phyloP scores from a whole-genome alignment of 2,888 invertebrate genomes.

The Acleris literana region DNA sequence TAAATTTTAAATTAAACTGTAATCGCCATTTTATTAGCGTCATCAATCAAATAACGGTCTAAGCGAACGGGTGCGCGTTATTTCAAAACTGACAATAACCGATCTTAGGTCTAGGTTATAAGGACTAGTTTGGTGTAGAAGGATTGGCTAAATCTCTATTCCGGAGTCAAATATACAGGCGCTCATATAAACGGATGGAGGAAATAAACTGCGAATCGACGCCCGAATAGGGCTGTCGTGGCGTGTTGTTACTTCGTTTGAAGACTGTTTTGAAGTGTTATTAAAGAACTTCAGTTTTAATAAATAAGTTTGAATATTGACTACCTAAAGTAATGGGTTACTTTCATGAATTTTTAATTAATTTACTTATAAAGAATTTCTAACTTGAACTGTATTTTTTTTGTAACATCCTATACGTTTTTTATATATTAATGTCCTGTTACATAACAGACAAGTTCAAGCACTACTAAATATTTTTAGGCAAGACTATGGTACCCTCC shows the following conservation, averaged over 20 bases:
- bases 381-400: too few relatives aligned
- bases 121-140: constrained; percentile 52
- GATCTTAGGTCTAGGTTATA: constrained; percentile 54
- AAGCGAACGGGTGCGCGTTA: constrained; percentile 57
- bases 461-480: too few relatives aligned
- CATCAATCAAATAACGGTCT: constrained; percentile 81
- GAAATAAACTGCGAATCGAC: constrained; percentile 75
- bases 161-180: constrained; percentile 78
- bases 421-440: too few relatives aligned
- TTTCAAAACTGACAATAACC: constrained; percentile 54
- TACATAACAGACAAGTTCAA: too few relatives aligned
- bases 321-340: too few relatives aligned
- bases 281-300: too few relatives aligned
- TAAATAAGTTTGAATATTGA: too few relatives aligned
- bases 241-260: background rate
- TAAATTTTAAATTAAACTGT: constrained; percentile 83
- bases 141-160: constrained; percentile 59
- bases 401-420: too few relatives aligned
- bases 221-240: constrained; percentile 52
- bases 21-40: constrained; percentile 82
- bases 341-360: too few relatives aligned
- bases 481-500: too few relatives aligned
- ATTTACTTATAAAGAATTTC: too few relatives aligned
- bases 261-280: too few relatives aligned
- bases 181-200: constrained; percentile 77